Conservation (phyloP, 2,797 vertebrate genomes). For the Acanthurus lineatus region DNA sequence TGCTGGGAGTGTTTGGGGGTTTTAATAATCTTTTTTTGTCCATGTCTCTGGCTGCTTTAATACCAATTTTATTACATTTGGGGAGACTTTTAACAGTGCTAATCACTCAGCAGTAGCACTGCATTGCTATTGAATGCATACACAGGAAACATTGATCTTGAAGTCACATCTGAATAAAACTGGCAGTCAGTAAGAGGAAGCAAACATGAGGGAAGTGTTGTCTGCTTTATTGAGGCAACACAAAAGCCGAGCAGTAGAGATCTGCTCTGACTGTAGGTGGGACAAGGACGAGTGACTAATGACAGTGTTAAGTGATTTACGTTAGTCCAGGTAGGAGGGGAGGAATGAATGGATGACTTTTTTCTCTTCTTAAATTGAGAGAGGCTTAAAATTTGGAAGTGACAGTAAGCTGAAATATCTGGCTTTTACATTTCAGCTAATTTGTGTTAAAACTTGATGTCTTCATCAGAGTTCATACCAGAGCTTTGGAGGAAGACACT, state of each 20-base stretch:
- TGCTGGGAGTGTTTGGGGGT: too few relatives aligned
- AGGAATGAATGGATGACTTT: constrained; percentile 30
- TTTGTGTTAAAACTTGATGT: background rate
- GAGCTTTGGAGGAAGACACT: background rate
- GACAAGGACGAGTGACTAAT: constrained; percentile 52
- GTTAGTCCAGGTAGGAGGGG: constrained; percentile 36
- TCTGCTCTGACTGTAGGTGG: constrained; percentile 28
- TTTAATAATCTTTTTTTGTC: too few relatives aligned
- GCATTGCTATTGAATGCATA: too few relatives aligned
- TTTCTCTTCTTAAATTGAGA: constrained; percentile 25
- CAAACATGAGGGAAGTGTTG: background rate
- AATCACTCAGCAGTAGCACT: too few relatives aligned
- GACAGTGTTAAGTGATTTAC: constrained; percentile 29
- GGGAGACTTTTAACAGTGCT: too few relatives aligned
- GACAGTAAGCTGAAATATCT: constrained; percentile 25
- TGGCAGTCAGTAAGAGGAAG: background rate
- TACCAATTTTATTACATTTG: too few relatives aligned
- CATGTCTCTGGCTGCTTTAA: too few relatives aligned
- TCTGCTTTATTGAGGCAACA: constrained; percentile 22
- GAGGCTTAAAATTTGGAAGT: constrained; percentile 15
- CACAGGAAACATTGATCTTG: background rate
- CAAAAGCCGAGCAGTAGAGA: constrained; percentile 35
- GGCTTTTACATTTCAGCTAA: background rate
- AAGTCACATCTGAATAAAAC: background rate
- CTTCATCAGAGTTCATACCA: background rate